Evolutionary conservation across 2,797 vertebrate genomes (phyloP), one percentile per base, ranked within the genome.

Genomic region (Sternarchorhynchus goeldii): DNA sequence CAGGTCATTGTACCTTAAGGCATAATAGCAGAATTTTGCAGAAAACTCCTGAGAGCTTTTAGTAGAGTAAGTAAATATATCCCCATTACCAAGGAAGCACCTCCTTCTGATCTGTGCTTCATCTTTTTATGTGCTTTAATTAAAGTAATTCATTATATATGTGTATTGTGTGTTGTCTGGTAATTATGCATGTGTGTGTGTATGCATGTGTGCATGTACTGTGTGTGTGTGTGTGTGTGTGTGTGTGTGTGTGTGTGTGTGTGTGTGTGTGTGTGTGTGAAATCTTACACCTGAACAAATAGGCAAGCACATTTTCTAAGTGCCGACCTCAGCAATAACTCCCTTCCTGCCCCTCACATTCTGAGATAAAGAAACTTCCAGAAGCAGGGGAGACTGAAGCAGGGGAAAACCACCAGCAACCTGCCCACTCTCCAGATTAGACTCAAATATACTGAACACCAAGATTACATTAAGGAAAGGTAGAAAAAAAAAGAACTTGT

Each of bases 61-160:
- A 64, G 31, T 36, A 31, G 25, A 64, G 62, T 64, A 10, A 41
- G 7, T 2, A 41, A 66, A 41, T 18, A 16, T 5, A 8, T 39
- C 36, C n/a, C 8, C 21, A 4, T 31, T 68, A 16, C 67, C 50
- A 56, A 31, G 50, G 1, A 62, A 64, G 71, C 45, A 64, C 53
- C 45, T 55, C 29, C 56, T 39, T n/a, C 18, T 32, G 25, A 60
- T 32, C 45, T 50, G 8, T 12, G 14, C 45, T 50, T 14, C 6
- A 45, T 45, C 41, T 45, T 45, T 53, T 53, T 55, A 25, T 60
- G 7, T 45, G 45, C 57, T 69, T 62, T 56, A 32, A 70, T 56
- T 70, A 56, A 34, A n/a, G 50, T 55, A 31, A 56, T 20, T 58
- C 20, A 58, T n/a, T 32, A 31, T 55, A 21, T 55, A 18, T 29